These are phyloP conservation scores for Thera obeliscata DNA, from an alignment of 2,888 invertebrate species.

Conservation along the genomic window DNA sequence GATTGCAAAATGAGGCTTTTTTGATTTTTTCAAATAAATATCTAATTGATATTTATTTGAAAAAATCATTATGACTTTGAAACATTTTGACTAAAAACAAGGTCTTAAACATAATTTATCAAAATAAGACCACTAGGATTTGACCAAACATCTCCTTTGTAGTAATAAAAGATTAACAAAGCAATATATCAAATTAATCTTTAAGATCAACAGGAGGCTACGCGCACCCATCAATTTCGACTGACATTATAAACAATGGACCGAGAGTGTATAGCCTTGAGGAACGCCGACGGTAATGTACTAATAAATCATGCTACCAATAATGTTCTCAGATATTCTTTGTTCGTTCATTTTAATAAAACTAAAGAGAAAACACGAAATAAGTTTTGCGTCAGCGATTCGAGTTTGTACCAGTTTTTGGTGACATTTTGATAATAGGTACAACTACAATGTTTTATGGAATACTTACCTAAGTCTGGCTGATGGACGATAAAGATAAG, in stretches of 20 bases:
- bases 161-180: constrained; percentile 14
- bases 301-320: constrained; percentile 6
- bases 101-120: too few relatives aligned
- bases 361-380: neutral
- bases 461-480: too few relatives aligned
- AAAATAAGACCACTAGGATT: neutral
- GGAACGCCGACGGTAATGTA: constrained; percentile 34
- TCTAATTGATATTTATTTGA: too few relatives aligned
- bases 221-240: constrained; percentile 36
- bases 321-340: constrained; percentile 21
- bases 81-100: too few relatives aligned
- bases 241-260: constrained; percentile 44
- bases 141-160: constrained; percentile 18
- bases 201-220: constrained; percentile 32
- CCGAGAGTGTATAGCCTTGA: constrained; percentile 45
- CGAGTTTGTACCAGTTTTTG: too few relatives aligned
- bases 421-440: too few relatives aligned
- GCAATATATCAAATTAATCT: constrained; percentile 25
- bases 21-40: too few relatives aligned
- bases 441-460: too few relatives aligned
- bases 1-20: too few relatives aligned
- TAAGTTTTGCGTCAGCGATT: too few relatives aligned
- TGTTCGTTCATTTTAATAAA: neutral
- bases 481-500: too few relatives aligned
- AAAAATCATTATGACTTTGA: too few relatives aligned